Evolutionary conservation across 2,113 vertebrate genomes (phyloP), one percentile per base, ranked within the genome.

Genomic region (Mixornis gularis): DNA sequence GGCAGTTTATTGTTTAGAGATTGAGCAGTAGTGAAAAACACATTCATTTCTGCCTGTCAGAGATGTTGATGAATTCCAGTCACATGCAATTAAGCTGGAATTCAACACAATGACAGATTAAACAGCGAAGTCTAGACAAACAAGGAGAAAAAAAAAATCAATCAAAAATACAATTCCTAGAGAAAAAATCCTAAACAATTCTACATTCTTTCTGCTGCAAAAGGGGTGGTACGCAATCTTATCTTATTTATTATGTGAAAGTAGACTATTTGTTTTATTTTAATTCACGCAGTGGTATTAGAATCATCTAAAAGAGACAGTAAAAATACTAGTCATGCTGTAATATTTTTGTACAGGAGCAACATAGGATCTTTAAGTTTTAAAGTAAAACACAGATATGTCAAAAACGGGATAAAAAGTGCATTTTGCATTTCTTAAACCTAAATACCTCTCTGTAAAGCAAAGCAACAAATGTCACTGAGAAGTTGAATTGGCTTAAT

Each of bases 91-190:
- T 94, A 95, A 94, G 86, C 80, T 94, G 65, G 80, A 95, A 97
- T 95, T 95, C 91, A 95, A 60, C 34, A 85, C 70, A 86, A 96
- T 34, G 52, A 91, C 83, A 96, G 85, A 95, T 89, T 93, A 97
- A 97, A 94, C n/a, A 89, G 17, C 4, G 26, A 95, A 85, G 95
- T 94, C 94, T 94, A 97, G 93, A 95, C 87, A 90, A 91, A 93
- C 74, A 88, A 93, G 66, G 69, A n/a, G 41, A 70, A n/a, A 87
- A 51, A 73, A 73, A 91, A 60, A 72, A 73, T 60, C 15, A 79
- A 73, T 15, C 18, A 72, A 92, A 92, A 91, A 90, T 80, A 86
- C n/a, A 91, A n/a, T 78, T 92, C 70, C 53, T 72, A 79, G 58
- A 77, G 60, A 77, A 91, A 74, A 85, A 82, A 41, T 91, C 49